Base-by-base conservation (phyloP, 2,113 vertebrate species). In the Anarhynchus alexandrinus region DNA sequence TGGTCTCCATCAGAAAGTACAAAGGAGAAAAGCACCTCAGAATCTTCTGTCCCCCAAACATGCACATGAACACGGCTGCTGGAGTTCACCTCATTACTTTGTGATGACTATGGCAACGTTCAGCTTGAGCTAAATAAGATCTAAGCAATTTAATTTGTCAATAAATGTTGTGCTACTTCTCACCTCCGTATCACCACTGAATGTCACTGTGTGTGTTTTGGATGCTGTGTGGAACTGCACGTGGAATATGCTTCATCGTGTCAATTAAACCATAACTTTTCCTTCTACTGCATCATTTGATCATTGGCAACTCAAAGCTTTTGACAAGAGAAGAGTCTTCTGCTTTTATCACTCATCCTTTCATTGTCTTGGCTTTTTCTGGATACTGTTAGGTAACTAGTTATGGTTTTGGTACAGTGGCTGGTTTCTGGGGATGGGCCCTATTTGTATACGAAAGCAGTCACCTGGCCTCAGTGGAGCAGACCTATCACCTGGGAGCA, bases 141-240 rank as follows among this genome's bases (percentile, higher is more conserved):
- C 16, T 74, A 61, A 58, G 22, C 30, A 74, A 62, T 52, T 80
- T 55, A 64, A 86, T 91, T 79, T 91, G 15, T 64, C 49, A 30
- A 18, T 40, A 54, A 80, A 69, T 32, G 2, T 23, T 22, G 20
- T 66, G 21, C 10, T 88, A 9, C 26, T 86, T 91, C 42, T 83
- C n/a, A 76, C 25, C 0, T 8, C 2, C 0, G 0, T 36, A 15
- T 61, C n/a, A 30, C n/a, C 30, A 29, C 10, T 62, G 51, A n/a
- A 59, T 45, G 29, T 34, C 27, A 30, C 6, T 23, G 27, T 29
- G 11, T 54, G 54, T 64, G 21, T 64, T 54, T 45, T 72, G 67
- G 38, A 30, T 0, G 0, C 27, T 52, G 30, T 52, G 30, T 58
- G n/a, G 36, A 64, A 14, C 4, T 40, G 36, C 18, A 32, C 5